Evolutionary conservation across 2,113 vertebrate species (phyloP).

Genomic region (Lamprotornis superbus): DNA sequence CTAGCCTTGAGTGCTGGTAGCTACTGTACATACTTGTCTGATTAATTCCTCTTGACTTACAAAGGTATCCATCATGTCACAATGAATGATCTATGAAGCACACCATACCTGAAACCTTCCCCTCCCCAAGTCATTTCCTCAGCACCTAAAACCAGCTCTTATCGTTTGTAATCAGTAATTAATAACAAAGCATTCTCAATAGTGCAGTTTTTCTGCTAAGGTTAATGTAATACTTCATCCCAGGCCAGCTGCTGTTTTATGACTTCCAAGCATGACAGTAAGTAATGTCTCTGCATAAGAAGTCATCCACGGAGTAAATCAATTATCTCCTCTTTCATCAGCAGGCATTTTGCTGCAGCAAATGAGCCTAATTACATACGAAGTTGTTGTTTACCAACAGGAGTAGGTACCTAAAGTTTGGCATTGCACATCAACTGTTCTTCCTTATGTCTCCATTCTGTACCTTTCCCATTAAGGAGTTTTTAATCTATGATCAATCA

Average conservation of each 20-base stretch:
- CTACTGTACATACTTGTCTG: constrained; percentile 39
- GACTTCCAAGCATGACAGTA: constrained; percentile 31
- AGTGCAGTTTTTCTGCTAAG: constrained; percentile 25
- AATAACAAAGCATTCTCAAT: constrained; percentile 67
- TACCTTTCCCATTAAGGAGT: neutral
- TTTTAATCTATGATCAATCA: neutral
- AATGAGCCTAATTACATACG: constrained; percentile 54
- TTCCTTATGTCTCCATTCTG: neutral
- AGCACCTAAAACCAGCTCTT: constrained; percentile 11
- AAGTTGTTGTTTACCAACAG: constrained; percentile 33
- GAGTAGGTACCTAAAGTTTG: neutral
- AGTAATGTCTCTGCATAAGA: constrained; percentile 55
- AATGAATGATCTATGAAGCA: constrained; percentile 3
- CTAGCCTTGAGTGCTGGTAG: neutral
- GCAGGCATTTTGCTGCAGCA: constrained; percentile 58
- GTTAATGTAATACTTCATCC: constrained; percentile 58
- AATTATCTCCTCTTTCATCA: constrained; percentile 63
- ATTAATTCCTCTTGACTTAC: constrained; percentile 48
- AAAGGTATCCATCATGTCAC: constrained; percentile 26
- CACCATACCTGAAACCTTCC: neutral
- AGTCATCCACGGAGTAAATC: constrained; percentile 54
- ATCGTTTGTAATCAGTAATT: constrained; percentile 61
- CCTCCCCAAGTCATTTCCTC: neutral
- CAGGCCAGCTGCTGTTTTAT: constrained; percentile 61
- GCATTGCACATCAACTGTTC: neutral